Evolutionary conservation across 2,888 invertebrate species (phyloP).

Genomic region (Camptogramma bilineatum): DNA sequence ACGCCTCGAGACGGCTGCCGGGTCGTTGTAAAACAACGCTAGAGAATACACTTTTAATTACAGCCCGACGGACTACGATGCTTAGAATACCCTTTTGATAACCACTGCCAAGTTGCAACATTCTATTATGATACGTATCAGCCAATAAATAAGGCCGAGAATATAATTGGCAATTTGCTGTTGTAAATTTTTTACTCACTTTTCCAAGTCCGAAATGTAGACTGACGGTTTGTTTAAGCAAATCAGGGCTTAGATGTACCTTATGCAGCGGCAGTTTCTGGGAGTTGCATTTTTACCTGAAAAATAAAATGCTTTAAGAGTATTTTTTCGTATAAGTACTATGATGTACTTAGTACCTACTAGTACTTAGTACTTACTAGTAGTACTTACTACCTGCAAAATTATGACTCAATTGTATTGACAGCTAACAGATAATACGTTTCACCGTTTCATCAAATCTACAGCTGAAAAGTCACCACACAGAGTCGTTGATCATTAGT

Average conservation of each 20-base stretch:
- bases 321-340: neutral
- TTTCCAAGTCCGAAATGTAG: constrained; percentile 41
- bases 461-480: no score
- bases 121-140: constrained; percentile 53
- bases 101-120: constrained; percentile 47
- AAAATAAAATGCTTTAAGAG: constrained; percentile 28
- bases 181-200: constrained; percentile 44
- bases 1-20: constrained; percentile 62
- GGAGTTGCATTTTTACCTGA: constrained; percentile 48
- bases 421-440: no score
- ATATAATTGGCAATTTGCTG: constrained; percentile 28
- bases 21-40: constrained; percentile 66
- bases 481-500: no score
- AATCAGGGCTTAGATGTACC: constrained; percentile 36
- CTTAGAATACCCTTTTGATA: constrained; percentile 68
- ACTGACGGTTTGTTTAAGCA: constrained; percentile 39
- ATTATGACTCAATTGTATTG: no score
- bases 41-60: constrained; percentile 72
- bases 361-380: no score
- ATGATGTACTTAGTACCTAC: no score
- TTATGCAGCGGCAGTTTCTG: constrained; percentile 18
- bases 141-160: constrained; percentile 44
- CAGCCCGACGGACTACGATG: constrained; percentile 60
- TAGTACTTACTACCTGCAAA: no score
- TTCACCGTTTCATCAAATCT: no score